Base-by-base conservation (phyloP, 2,113 vertebrate species). In the Heterocephalus glaber region DNA sequence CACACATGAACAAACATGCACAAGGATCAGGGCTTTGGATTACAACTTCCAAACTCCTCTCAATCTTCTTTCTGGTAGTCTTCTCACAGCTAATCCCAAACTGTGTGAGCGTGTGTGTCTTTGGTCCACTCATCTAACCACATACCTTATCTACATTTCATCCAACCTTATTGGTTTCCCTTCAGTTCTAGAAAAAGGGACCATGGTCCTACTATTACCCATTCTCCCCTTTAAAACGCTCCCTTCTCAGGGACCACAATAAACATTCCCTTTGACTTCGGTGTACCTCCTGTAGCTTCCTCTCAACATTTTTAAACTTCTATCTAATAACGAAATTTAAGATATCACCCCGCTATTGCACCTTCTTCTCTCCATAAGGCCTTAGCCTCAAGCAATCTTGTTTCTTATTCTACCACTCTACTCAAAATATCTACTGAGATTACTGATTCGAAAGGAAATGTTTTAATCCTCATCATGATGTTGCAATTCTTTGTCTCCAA, bases 381-480 rank as follows among this genome's bases (percentile, higher is more conserved):
- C 61, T 92, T 92, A 22, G 68, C 33, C 12, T 35, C 7, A 85
- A 87, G 44, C 26, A 88, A 38, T 76, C 44, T 60, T 30, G 24
- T 86, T 95, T 93, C 47, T 96, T 28, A 86, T 63, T 33, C 28
- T 4, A 89, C 38, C 14, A 76, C 65, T 68, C 8, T 56, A 61
- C 13, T 89, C 54, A 89, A 89, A 80, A 49, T 80, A n/a, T 3
- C 30, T 56, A 19, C 28, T 94, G 35, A 95, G 60, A 79, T 92
- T 82, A 77, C 2, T 56, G 47, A 72, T 38, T 87, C 41, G 70
- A 87, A 92, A 92, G 80, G 38, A 12, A 28, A 79, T 22, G 24
- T 33, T 96, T 95, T 90, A 96, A 54, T 72, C 28, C 11, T 80
- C 92, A 65, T 44, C 30, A 65, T 77, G 13, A 85, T 22, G 10